phyloP scores from a whole-genome alignment of 2,113 vertebrate genomes.

The Sturnus vulgaris region DNA sequence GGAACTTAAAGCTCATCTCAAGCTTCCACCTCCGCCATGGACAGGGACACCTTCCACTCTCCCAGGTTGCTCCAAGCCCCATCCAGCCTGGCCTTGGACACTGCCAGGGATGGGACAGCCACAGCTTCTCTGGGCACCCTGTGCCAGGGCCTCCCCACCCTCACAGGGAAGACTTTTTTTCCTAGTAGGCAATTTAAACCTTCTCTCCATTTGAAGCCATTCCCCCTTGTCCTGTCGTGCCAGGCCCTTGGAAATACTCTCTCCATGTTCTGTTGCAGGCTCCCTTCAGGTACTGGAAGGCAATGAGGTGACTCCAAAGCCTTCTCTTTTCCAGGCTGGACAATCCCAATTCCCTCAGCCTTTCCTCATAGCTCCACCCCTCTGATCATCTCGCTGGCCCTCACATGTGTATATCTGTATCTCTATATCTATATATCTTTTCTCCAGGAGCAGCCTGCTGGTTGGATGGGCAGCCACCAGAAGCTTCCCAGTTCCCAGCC shows the following conservation, averaged over 20 bases:
- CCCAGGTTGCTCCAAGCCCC: neutral
- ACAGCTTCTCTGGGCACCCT: neutral
- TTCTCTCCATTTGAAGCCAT: neutral
- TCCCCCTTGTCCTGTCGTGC: neutral
- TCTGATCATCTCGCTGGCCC: neutral
- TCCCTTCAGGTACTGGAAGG: neutral
- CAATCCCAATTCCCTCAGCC: neutral
- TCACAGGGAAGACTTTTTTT: neutral
- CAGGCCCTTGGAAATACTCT: neutral
- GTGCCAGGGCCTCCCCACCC: neutral
- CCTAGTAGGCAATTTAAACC: neutral
- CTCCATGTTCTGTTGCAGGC: neutral
- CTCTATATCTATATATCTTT: neutral
- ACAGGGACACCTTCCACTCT: neutral
- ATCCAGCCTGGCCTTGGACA: neutral
- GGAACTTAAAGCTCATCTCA: neutral
- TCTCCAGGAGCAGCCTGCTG: neutral
- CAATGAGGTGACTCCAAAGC: neutral
- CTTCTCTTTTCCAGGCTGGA: neutral
- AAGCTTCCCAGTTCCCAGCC: accelerated
- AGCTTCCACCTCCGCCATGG: too few species aligned
- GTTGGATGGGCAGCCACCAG: accelerated
- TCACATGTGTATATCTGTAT: neutral
- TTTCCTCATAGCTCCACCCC: neutral
- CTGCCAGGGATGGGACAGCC: neutral